phyloP scores from a whole-genome alignment of 2,888 invertebrate genomes.

The Hypselothyrea guttata region DNA sequence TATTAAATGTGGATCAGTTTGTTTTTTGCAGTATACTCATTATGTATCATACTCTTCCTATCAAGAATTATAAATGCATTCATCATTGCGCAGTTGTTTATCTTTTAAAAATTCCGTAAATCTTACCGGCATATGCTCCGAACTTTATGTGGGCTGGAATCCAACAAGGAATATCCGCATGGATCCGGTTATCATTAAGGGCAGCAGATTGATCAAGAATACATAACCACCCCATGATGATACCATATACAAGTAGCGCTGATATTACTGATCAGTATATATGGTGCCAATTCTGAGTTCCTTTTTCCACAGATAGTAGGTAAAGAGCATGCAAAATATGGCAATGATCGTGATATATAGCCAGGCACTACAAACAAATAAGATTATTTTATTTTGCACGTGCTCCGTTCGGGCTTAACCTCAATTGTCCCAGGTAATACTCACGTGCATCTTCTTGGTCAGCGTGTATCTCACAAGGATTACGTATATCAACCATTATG shows the following conservation, averaged over 20 bases:
- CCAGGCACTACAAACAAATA: constrained; percentile 92
- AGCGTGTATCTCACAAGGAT: constrained; percentile 99
- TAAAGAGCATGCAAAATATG: constrained; percentile 95
- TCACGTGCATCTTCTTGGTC: constrained; percentile 96
- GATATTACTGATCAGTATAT: constrained; percentile 97
- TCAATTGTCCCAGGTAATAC: constrained; percentile 40
- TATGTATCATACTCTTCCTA: constrained; percentile 82
- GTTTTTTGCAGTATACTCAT: constrained; percentile 79
- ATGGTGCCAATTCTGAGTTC: constrained; percentile 98
- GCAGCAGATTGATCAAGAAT: constrained; percentile 99
- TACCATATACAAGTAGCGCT: constrained; percentile 99
- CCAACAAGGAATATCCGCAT: constrained; percentile 99
- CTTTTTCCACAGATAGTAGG: constrained; percentile 99
- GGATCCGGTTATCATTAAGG: constrained; percentile 96
- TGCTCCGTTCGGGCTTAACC: too few relatives aligned
- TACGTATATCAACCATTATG: constrained; percentile 98
- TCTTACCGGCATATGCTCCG: constrained; percentile 93
- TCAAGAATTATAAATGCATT: constrained; percentile 73
- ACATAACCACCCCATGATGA: constrained; percentile 99
- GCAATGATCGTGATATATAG: constrained; percentile 99
- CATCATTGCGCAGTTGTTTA: too few relatives aligned
- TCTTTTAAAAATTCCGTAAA: too few relatives aligned
- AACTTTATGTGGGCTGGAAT: constrained; percentile 99
- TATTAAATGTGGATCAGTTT: too few relatives aligned
- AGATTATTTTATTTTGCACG: background rate